Percentiles rank a stretch among this genome's conserved stretches.
phyloP scores from a whole-genome alignment of 2,113 vertebrate species.

The Corythaixoides concolor region DNA sequence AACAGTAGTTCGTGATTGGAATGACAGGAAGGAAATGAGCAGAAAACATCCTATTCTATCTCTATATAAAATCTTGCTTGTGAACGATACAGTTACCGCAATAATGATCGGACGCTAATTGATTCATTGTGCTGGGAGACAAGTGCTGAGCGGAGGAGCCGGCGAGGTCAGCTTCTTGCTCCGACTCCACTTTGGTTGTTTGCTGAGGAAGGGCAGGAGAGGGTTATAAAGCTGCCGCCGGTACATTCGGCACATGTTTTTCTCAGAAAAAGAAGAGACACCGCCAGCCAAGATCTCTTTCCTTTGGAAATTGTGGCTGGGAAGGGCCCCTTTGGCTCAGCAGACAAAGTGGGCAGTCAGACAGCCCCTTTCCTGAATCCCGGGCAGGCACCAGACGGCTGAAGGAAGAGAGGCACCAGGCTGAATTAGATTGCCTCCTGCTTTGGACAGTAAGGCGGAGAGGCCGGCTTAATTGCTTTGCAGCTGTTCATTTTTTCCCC shows the following conservation, averaged over 20 bases:
- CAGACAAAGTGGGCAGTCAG: conserved; percentile 68
- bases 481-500: conserved; percentile 61
- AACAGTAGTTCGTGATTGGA: conserved; percentile 54
- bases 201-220: conserved; percentile 62
- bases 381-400: conserved; percentile 72
- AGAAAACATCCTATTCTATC: conserved; percentile 57
- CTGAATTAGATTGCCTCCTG: conserved; percentile 67
- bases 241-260: conserved; percentile 38
- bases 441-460: conserved; percentile 53
- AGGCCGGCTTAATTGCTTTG: conserved; percentile 58
- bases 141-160: neutral
- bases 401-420: conserved; percentile 74
- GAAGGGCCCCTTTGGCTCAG: conserved; percentile 59
- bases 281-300: conserved; percentile 59
- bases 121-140: conserved; percentile 55
- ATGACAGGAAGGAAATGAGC: conserved; percentile 55
- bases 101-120: conserved; percentile 23
- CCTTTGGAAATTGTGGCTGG: conserved; percentile 64
- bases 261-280: conserved; percentile 48
- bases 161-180: conserved; percentile 9
- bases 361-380: conserved; percentile 68
- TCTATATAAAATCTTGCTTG: conserved; percentile 43
- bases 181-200: conserved; percentile 33
- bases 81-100: conserved; percentile 48
- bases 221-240: conserved; percentile 47